These are phyloP conservation scores for Drosophila borborema DNA, from an alignment of 2,888 invertebrate genomes.

Conservation along the genomic window DNA sequence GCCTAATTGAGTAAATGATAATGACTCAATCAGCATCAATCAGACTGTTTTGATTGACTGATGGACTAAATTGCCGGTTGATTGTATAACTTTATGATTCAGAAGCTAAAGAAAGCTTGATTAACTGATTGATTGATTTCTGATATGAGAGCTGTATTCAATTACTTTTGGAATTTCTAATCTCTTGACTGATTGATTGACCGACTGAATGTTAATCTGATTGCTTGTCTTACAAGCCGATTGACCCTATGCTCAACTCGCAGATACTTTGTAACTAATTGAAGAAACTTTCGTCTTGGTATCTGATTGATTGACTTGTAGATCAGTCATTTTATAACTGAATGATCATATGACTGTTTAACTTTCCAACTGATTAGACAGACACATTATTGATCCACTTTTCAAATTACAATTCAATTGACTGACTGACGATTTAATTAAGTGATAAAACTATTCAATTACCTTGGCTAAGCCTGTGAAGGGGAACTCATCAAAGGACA, in stretches of 20 bases:
- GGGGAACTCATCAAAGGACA: conserved; percentile 88
- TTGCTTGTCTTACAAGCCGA: not conserved
- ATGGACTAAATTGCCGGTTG: too few relatives aligned
- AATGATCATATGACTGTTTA: too few relatives aligned
- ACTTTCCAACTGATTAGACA: not conserved
- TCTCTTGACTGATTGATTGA: too few relatives aligned
- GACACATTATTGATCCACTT: not conserved
- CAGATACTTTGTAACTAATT: not conserved
- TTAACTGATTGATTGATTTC: too few relatives aligned
- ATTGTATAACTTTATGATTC: too few relatives aligned
- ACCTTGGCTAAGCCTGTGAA: conserved; percentile 88
- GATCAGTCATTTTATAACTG: not conserved
- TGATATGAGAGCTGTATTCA: too few relatives aligned
- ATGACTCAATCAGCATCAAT: too few relatives aligned
- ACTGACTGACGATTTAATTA: not conserved
- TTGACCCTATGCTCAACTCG: not conserved
- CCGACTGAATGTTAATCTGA: not conserved
- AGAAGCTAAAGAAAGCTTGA: too few relatives aligned
- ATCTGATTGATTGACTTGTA: not conserved
- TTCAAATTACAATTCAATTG: not conserved
- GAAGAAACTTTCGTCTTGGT: too few relatives aligned
- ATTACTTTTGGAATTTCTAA: too few relatives aligned
- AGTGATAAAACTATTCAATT: conserved; percentile 1
- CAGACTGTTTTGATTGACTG: too few relatives aligned
- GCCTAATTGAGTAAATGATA: not conserved